These are phyloP conservation scores for Thripadectes ignobilis DNA, from an alignment of 2,797 vertebrate species.

Conservation along the genomic window DNA sequence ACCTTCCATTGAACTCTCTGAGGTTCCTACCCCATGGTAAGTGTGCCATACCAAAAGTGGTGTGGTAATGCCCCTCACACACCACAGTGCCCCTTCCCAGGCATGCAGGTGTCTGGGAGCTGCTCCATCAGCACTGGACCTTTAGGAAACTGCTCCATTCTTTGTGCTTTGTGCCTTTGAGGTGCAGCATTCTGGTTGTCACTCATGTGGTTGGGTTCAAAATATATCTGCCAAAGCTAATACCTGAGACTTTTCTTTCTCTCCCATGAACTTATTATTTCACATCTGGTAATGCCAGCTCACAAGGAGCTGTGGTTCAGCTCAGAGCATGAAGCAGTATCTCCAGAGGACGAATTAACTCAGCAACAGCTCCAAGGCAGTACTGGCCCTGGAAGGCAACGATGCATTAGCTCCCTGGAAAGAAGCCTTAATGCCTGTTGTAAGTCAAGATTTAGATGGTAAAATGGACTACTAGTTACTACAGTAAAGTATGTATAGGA, in stretches of 20 bases:
- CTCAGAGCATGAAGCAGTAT: not conserved
- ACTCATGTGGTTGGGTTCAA: accelerated
- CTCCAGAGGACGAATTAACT: not conserved
- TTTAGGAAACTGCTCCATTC: accelerated
- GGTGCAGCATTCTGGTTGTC: accelerated
- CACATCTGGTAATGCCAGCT: not conserved
- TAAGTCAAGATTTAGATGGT: not conserved
- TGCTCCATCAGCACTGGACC: not conserved
- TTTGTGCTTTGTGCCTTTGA: not conserved
- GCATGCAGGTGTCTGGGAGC: accelerated
- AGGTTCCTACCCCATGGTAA: not conserved
- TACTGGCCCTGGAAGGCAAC: not conserved
- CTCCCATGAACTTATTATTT: not conserved
- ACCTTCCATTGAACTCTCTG: not conserved
- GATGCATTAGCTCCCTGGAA: not conserved
- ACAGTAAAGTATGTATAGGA: not conserved
- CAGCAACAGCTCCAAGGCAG: not conserved
- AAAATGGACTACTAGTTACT: not conserved
- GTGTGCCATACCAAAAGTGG: not conserved
- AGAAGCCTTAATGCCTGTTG: not conserved
- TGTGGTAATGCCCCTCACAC: accelerated
- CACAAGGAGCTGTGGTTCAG: not conserved
- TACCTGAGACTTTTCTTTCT: not conserved
- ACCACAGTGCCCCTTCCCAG: accelerated
- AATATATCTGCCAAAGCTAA: not conserved